These are phyloP conservation scores for Aporrectodea caliginosa DNA, from an alignment of 1,140 invertebrate species.

Conservation along the genomic window DNA sequence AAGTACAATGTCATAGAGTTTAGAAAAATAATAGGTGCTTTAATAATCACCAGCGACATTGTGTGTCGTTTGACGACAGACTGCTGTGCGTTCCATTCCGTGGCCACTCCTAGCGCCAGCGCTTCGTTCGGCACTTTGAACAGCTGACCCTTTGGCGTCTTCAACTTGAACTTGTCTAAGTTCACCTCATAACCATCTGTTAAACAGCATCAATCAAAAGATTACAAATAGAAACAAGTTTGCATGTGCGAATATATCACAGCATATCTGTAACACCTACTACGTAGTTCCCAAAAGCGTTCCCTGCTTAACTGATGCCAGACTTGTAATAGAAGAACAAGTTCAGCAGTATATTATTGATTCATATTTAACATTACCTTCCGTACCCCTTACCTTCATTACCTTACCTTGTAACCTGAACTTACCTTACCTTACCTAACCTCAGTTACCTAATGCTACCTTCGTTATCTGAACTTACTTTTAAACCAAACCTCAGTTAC, in stretches of 20 bases:
- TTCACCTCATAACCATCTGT: conserved; percentile 64
- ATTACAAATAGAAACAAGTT: neutral
- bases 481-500: too few relatives aligned
- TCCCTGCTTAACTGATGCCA: too few relatives aligned
- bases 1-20: too few relatives aligned
- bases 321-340: neutral
- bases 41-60: conserved; percentile 82
- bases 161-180: conserved; percentile 77
- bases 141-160: conserved; percentile 76
- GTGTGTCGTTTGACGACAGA: conserved; percentile 69
- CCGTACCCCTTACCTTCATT: too few relatives aligned
- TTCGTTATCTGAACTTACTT: too few relatives aligned
- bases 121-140: conserved; percentile 77
- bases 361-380: neutral
- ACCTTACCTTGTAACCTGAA: too few relatives aligned
- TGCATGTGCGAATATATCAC: neutral
- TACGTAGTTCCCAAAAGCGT: neutral
- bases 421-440: too few relatives aligned
- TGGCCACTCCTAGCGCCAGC: conserved; percentile 64
- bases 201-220: too few relatives aligned
- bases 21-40: too few relatives aligned
- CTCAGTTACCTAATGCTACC: too few relatives aligned
- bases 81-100: conserved; percentile 80
- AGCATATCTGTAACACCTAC: neutral
- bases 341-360: neutral